These are phyloP conservation scores for Tipula helvola DNA, from an alignment of 2,888 invertebrate species.

Conservation along the genomic window DNA sequence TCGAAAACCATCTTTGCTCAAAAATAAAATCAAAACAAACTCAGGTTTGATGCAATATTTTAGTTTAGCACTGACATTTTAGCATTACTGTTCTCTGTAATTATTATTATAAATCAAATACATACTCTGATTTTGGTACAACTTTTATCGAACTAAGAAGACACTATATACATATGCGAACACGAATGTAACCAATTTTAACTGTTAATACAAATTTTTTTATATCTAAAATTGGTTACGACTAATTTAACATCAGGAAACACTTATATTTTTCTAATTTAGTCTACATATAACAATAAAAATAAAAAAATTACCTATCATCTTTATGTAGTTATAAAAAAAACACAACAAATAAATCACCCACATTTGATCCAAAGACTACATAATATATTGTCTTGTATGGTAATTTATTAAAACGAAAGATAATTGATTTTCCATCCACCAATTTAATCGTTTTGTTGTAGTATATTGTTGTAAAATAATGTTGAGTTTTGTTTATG, in stretches of 20 bases:
- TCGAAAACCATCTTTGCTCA: no score
- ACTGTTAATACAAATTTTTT: no score
- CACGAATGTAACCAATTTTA: no score
- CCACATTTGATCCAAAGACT: neutral
- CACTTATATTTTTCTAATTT: neutral
- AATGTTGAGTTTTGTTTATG: neutral
- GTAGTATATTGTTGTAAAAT: neutral
- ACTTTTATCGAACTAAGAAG: no score
- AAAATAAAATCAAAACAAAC: no score
- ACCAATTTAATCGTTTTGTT: slow-evolving; percentile 4
- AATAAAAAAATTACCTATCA: neutral
- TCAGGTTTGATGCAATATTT: no score
- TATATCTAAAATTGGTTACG: neutral
- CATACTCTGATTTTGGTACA: no score
- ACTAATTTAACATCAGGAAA: neutral
- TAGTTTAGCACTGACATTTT: no score
- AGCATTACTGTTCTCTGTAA: no score
- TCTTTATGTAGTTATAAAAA: neutral
- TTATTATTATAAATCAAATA: no score
- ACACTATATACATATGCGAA: no score
- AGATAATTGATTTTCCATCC: neutral
- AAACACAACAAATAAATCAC: neutral
- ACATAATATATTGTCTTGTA: neutral
- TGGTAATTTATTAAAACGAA: neutral
- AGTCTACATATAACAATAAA: neutral